Conservation (phyloP, 2,888 invertebrate genomes). For the Helicoverpa assulta region DNA sequence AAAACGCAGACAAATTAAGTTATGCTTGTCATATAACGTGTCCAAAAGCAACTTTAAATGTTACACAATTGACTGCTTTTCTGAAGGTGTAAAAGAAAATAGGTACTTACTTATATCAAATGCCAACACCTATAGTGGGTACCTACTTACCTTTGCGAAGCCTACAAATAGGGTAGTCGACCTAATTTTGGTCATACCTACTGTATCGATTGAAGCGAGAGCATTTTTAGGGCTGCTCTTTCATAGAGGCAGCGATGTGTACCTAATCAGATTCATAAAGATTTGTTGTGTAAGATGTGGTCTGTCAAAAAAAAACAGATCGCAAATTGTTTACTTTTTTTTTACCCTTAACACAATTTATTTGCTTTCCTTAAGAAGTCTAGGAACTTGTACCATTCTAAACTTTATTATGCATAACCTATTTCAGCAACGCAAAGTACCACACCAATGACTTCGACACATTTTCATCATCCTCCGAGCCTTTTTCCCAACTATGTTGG, state of each 20-base stretch:
- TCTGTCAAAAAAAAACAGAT: not conserved
- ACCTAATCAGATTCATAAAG: not conserved
- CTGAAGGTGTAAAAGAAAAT: conserved; percentile 23
- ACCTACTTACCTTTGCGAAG: conserved; percentile 37
- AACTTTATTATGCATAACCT: no score
- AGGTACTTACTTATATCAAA: conserved; percentile 32
- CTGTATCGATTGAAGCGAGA: conserved; percentile 30
- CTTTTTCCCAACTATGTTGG: no score
- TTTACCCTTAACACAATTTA: no score
- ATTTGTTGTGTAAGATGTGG: not conserved
- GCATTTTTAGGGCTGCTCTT: conserved; percentile 33
- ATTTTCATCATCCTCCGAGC: no score
- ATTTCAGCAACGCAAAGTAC: no score
- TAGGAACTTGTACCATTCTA: no score
- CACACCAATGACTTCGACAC: not conserved
- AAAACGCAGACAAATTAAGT: not conserved
- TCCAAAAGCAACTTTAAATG: not conserved
- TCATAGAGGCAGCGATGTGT: not conserved
- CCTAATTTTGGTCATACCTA: conserved; percentile 40
- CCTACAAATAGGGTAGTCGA: conserved; percentile 46
- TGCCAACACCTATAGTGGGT: conserved; percentile 25
- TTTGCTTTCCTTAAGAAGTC: no score
- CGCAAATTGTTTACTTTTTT: no score
- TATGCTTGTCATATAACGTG: no score
- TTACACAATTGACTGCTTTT: not conserved